A percentile compares a stretch with the other conserved stretches of the same genome.
phyloP scores from a whole-genome alignment of 2,888 invertebrate genomes.

The Mylabris sibirica region DNA sequence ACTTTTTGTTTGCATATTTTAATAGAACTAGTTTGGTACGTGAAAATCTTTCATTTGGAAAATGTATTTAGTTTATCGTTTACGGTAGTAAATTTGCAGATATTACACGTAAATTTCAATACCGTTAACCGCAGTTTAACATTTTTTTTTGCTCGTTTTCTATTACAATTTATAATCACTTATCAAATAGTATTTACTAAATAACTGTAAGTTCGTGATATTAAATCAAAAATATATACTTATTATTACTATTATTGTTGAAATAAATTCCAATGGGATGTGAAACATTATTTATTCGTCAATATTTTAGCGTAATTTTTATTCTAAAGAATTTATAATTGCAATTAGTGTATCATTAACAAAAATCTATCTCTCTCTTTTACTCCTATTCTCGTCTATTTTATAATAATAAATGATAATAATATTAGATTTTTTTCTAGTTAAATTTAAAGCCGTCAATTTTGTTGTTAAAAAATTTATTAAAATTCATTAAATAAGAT shows the following conservation, averaged over 20 bases:
- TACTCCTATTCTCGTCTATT: background rate
- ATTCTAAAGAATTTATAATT: background rate
- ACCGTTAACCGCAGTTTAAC: slow-evolving; percentile 3
- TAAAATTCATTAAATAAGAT: slow-evolving; percentile 27
- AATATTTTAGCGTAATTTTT: background rate
- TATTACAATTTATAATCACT: background rate
- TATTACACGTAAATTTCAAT: slow-evolving; percentile 5
- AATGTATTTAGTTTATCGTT: background rate
- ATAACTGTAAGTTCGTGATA: background rate
- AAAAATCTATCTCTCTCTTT: background rate
- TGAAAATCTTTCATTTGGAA: slow-evolving; percentile 1
- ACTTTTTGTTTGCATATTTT: background rate
- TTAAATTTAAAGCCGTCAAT: slow-evolving; percentile 3
- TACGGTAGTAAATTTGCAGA: slow-evolving; percentile 10
- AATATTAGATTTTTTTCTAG: background rate
- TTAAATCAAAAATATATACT: background rate
- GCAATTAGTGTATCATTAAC: slow-evolving; percentile 4
- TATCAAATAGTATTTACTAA: background rate
- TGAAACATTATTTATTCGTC: background rate
- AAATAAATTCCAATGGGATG: background rate
- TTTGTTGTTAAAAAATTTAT: slow-evolving; percentile 14
- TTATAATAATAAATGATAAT: background rate
- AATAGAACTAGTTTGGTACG: background rate
- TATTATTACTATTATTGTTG: slow-evolving; percentile 1
- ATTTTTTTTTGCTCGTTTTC: background rate